Evolutionary conservation across 1,140 invertebrate genomes (phyloP).

Genomic region (Drosophila aff.): DNA sequence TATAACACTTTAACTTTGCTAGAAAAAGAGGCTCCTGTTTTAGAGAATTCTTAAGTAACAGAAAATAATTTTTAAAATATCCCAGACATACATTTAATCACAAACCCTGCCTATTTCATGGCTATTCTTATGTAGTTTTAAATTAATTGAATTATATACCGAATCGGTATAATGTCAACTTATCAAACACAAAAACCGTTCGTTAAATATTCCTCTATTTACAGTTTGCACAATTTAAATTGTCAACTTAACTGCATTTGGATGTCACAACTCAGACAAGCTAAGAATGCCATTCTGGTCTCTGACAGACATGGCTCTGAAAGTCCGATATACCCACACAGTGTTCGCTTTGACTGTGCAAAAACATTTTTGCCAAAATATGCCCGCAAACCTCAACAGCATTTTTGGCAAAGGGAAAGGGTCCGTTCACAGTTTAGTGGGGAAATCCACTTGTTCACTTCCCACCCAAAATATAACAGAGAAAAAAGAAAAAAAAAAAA

Average conservation of each 20-base stretch:
- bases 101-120: background rate
- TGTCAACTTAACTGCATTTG: slow-evolving; percentile 1
- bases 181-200: background rate
- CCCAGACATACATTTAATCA: accelerated
- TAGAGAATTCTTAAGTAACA: background rate
- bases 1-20: background rate
- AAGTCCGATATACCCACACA: slow-evolving; percentile 34
- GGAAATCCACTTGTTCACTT: slow-evolving; percentile 57
- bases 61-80: background rate
- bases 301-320: slow-evolving; percentile 1
- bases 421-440: slow-evolving; percentile 16
- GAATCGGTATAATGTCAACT: background rate
- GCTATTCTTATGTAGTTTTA: background rate
- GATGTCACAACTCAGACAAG: slow-evolving; percentile 10
- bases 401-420: slow-evolving; percentile 48
- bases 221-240: background rate
- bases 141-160: background rate
- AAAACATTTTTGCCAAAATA: slow-evolving; percentile 78
- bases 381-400: slow-evolving; percentile 80
- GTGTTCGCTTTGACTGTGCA: slow-evolving; percentile 32
- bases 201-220: background rate
- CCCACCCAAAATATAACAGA: slow-evolving; percentile 24
- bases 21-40: background rate
- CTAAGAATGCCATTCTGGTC: slow-evolving; percentile 6
- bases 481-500: background rate